These are phyloP conservation scores for Hypena proboscidalis DNA, from an alignment of 2,888 invertebrate genomes.

Conservation along the genomic window DNA sequence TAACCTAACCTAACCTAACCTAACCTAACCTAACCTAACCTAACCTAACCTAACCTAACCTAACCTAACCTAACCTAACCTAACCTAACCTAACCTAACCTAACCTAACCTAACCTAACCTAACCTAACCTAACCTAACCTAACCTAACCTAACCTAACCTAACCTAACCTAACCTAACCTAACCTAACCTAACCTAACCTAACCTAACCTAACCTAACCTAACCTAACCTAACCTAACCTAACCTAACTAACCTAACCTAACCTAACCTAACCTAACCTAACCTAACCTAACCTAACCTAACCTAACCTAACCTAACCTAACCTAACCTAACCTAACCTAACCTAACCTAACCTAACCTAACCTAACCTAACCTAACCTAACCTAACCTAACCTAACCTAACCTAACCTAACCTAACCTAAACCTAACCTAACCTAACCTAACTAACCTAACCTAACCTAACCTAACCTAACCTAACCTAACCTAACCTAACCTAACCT, in stretches of 20 bases:
- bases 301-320: slow-evolving; percentile 29
- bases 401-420: neutral
- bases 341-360: slow-evolving; percentile 26
- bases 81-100: slow-evolving; percentile 8
- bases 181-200: slow-evolving; percentile 25
- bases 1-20: slow-evolving; percentile 25
- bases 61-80: slow-evolving; percentile 12
- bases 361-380: slow-evolving; percentile 26
- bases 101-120: slow-evolving; percentile 12
- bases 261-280: too few species aligned
- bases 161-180: slow-evolving; percentile 11
- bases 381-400: slow-evolving; percentile 13
- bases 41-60: slow-evolving; percentile 12
- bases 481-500: slow-evolving; percentile 39
- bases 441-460: slow-evolving; percentile 41
- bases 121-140: slow-evolving; percentile 12
- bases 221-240: too few species aligned
- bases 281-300: slow-evolving; percentile 27
- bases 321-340: slow-evolving; percentile 27
- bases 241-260: too few species aligned
- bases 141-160: slow-evolving; percentile 12
- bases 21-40: too few species aligned
- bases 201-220: slow-evolving; percentile 5
- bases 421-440: slow-evolving; percentile 34
- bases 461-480: slow-evolving; percentile 42